Percentiles rank a stretch among this genome's conserved stretches.
These are phyloP conservation scores for Vulpes vulpes DNA, from an alignment of 2,113 vertebrate genomes.

Conservation along the genomic window DNA sequence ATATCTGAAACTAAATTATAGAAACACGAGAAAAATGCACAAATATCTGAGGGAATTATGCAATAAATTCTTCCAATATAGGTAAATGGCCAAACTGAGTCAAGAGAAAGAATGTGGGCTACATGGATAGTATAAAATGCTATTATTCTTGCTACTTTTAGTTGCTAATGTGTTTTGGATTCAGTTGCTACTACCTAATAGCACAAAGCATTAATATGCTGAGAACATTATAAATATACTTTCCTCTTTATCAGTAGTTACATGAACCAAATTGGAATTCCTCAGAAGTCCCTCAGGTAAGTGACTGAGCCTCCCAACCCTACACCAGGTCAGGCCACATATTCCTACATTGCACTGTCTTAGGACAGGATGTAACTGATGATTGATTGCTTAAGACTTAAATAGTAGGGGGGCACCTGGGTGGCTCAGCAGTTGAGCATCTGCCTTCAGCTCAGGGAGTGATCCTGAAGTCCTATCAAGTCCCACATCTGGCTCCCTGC, in stretches of 20 bases:
- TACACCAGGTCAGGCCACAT: neutral
- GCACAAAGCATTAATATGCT: neutral
- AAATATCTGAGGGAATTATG: neutral
- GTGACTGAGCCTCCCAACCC: neutral
- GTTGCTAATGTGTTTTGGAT: neutral
- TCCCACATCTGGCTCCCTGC: too few relatives aligned
- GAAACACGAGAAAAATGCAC: constrained; percentile 18
- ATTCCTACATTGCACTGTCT: neutral
- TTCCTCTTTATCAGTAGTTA: neutral
- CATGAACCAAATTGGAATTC: neutral
- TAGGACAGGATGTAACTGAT: neutral
- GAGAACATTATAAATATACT: neutral
- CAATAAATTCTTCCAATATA: neutral
- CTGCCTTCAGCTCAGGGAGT: too few relatives aligned
- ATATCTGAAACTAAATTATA: neutral
- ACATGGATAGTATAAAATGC: neutral
- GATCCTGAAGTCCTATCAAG: too few relatives aligned
- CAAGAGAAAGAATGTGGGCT: neutral
- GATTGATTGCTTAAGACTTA: neutral
- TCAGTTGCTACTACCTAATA: neutral
- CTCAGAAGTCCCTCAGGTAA: neutral
- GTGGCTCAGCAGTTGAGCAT: too few relatives aligned
- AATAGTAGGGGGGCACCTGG: neutral
- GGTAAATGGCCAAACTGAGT: neutral
- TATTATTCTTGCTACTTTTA: neutral